Evolutionary conservation across 2,113 vertebrate species (phyloP).

Genomic region (Cynopterus brachyotis): DNA sequence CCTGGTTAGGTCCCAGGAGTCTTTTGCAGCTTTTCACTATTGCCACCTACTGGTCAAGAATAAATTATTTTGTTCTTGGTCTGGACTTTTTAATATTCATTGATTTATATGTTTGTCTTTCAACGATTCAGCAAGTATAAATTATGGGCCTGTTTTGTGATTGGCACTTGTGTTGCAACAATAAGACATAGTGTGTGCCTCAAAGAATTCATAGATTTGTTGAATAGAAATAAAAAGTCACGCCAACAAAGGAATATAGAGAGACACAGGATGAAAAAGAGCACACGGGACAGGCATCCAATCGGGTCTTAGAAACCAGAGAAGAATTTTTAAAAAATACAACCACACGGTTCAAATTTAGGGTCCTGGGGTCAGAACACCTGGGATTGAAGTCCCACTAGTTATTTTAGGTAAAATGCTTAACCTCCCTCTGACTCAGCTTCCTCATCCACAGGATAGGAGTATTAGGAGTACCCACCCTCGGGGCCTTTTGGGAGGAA

Average conservation of each 20-base stretch:
- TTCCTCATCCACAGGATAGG: not conserved
- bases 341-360: not conserved
- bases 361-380: not conserved
- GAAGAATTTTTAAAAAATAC: not conserved
- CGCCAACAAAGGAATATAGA: not conserved
- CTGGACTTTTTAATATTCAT: not conserved
- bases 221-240: not conserved
- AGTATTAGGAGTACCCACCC: not conserved
- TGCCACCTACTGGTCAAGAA: slow-evolving; percentile 3
- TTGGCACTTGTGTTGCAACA: not conserved
- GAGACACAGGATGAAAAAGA: not conserved
- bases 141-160: not conserved
- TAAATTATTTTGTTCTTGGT: not conserved
- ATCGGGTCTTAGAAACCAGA: not conserved
- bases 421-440: not conserved
- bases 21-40: not conserved
- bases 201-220: not conserved
- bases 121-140: not conserved
- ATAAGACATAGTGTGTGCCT: no score
- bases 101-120: not conserved
- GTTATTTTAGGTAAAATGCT: not conserved
- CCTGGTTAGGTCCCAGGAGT: not conserved
- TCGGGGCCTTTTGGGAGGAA: not conserved
- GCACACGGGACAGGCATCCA: not conserved
- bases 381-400: not conserved